phyloP scores from a whole-genome alignment of 2,797 vertebrate genomes.

The Alfaro cultratus region DNA sequence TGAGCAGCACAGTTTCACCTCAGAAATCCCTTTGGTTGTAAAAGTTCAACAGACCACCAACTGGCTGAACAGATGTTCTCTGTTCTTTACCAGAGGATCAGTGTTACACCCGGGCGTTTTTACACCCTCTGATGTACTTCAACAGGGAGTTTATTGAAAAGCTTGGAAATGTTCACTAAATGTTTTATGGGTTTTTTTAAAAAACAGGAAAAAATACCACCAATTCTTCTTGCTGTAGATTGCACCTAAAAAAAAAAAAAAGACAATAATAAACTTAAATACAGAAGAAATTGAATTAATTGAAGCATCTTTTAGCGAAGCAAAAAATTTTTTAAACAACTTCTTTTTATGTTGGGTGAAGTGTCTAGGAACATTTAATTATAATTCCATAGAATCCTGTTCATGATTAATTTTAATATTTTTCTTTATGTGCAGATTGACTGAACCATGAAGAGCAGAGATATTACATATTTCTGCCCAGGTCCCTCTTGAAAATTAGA shows the following conservation, averaged over 20 bases:
- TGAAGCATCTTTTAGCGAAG: neutral
- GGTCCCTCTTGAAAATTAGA: too few species aligned
- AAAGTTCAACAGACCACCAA: constrained; percentile 30
- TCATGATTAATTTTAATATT: too few species aligned
- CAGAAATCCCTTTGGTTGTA: constrained; percentile 39
- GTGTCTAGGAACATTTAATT: neutral
- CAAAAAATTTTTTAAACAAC: too few species aligned
- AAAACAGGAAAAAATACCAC: neutral
- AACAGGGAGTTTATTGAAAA: constrained; percentile 1
- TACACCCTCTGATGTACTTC: neutral
- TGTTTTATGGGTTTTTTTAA: constrained; percentile 9
- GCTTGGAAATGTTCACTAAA: neutral
- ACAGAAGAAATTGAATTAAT: neutral
- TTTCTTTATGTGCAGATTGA: too few species aligned
- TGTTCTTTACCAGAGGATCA: constrained; percentile 45
- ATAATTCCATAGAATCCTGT: neutral
- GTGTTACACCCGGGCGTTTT: neutral
- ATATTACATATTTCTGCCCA: too few species aligned
- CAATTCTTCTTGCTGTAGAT: neutral
- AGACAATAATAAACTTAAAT: neutral
- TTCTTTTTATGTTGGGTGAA: neutral
- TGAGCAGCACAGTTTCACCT: constrained; percentile 61
- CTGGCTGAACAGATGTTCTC: constrained; percentile 30
- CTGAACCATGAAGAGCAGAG: too few species aligned
- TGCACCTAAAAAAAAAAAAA: neutral